These are phyloP conservation scores for Ischnura elegans DNA, from an alignment of 2,888 invertebrate species.

Conservation along the genomic window DNA sequence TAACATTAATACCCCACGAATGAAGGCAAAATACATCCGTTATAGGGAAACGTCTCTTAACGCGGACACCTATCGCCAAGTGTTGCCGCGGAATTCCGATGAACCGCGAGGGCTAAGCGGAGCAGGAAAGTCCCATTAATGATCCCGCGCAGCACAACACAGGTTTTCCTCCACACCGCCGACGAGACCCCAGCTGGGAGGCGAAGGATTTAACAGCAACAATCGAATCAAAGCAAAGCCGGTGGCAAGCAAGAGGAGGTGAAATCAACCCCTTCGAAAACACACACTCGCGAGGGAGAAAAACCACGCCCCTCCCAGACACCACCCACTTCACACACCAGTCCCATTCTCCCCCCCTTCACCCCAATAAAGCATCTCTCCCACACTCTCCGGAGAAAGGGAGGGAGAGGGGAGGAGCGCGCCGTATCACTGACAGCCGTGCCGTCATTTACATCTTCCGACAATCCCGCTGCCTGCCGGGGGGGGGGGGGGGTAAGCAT, in stretches of 20 bases:
- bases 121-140: background rate
- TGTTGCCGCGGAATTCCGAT: background rate
- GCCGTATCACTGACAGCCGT: conserved; percentile 40
- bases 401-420: no score
- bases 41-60: no score
- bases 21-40: no score
- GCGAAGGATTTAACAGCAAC: background rate
- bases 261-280: background rate
- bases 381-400: background rate
- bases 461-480: conserved; percentile 12
- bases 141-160: conserved; percentile 1
- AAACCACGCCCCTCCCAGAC: background rate
- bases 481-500: conserved; percentile 19
- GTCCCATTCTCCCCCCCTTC: background rate
- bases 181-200: background rate
- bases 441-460: conserved; percentile 55
- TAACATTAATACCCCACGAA: no score
- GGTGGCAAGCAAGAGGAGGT: background rate
- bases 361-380: background rate
- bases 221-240: background rate
- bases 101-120: background rate
- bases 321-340: background rate
- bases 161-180: background rate
- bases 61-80: no score
- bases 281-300: background rate